phyloP scores from a whole-genome alignment of 2,888 invertebrate genomes.

The Macrophya annulata region DNA sequence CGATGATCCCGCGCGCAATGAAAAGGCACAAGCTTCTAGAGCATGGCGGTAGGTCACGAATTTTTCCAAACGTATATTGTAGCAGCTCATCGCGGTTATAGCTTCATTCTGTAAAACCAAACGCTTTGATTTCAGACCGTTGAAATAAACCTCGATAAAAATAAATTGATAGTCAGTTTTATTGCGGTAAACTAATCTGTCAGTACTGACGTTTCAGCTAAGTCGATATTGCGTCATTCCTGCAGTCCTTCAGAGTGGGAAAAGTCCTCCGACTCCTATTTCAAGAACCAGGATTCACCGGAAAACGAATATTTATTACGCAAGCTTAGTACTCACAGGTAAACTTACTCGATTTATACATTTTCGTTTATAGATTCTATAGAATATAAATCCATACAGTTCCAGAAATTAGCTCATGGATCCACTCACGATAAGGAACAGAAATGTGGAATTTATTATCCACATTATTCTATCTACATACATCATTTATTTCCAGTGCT shows the following conservation, averaged over 20 bases:
- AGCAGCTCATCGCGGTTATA: background rate
- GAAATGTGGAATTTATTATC: background rate
- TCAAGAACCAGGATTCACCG: conserved; percentile 19
- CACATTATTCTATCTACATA: background rate
- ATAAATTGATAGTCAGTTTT: background rate
- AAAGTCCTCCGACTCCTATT: background rate
- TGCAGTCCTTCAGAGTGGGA: background rate
- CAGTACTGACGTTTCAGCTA: conserved; percentile 33
- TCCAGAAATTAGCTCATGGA: background rate
- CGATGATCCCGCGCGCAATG: background rate
- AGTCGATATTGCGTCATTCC: background rate
- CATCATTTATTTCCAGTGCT: conserved; percentile 18
- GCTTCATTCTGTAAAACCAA: no score
- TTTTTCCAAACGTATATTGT: background rate
- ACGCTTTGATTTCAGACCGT: background rate
- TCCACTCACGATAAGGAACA: background rate
- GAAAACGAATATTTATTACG: conserved; percentile 24
- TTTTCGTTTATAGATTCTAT: background rate
- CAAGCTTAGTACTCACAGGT: conserved; percentile 47
- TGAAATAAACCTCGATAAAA: background rate
- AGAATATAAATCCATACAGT: background rate
- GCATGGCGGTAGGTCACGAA: conserved; percentile 25
- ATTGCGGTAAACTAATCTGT: conserved; percentile 32
- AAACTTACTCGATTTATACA: conserved; percentile 10
- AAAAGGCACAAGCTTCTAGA: background rate